Conservation (phyloP, 2,797 vertebrate species). For the Yasuhikotakia modesta region DNA sequence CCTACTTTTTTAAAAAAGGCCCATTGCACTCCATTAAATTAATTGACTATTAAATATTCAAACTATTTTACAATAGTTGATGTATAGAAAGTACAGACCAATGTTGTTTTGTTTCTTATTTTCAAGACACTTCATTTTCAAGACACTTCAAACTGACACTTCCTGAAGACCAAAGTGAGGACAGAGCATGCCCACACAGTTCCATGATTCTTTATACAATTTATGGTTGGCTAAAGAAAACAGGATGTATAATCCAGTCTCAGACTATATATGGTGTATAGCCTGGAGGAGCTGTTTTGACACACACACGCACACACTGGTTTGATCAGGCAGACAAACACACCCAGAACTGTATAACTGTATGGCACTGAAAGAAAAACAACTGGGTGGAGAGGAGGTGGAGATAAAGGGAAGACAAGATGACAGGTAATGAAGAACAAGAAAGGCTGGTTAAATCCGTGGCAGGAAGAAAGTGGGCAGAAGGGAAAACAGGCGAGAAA, state of each 20-base stretch:
- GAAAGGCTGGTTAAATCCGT: slow-evolving; percentile 4
- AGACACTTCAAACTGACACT: not conserved
- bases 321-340: slow-evolving; percentile 9
- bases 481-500: not conserved
- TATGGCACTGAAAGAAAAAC: slow-evolving; percentile 6
- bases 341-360: slow-evolving; percentile 29
- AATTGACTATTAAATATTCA: too few species aligned
- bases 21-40: not conserved
- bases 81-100: not conserved
- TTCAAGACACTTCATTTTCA: too few species aligned
- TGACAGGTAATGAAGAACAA: slow-evolving; percentile 31
- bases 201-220: slow-evolving; percentile 57
- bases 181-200: slow-evolving; percentile 37
- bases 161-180: not conserved
- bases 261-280: slow-evolving; percentile 21
- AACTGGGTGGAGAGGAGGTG: slow-evolving; percentile 30
- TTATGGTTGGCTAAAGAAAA: slow-evolving; percentile 1
- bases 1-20: not conserved
- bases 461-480: not conserved
- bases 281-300: slow-evolving; percentile 34
- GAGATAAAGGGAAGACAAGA: not conserved
- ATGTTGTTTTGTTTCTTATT: slow-evolving; percentile 9
- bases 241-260: slow-evolving; percentile 21
- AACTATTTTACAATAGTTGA: slow-evolving; percentile 27
- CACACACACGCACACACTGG: slow-evolving; percentile 7